Conservation (phyloP, 2,113 vertebrate genomes). For the Microcebus griseorufus region DNA sequence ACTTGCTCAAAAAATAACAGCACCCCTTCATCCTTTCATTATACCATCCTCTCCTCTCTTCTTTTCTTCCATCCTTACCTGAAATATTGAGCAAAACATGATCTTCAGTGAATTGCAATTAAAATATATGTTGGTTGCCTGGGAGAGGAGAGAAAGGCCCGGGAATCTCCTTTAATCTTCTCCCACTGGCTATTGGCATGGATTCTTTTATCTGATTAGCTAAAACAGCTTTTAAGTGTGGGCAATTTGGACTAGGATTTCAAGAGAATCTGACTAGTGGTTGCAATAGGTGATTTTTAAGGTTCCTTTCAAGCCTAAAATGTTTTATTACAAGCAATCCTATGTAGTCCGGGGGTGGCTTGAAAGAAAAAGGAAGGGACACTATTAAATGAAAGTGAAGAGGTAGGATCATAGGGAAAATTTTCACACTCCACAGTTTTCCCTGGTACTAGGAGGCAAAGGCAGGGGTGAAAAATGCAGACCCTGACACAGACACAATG, state of each 20-base stretch:
- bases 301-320: not conserved
- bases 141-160: not conserved
- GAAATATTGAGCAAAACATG: constrained; percentile 27
- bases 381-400: not conserved
- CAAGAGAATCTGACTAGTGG: not conserved
- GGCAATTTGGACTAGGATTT: not conserved
- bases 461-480: not conserved
- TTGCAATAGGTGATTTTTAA: not conserved
- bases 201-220: not conserved
- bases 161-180: not conserved
- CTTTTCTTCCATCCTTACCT: not conserved
- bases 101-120: not conserved
- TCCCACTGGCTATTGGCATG: not conserved
- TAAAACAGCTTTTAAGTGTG: not conserved
- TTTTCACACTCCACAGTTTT: not conserved
- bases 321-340: not conserved
- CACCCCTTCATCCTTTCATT: not conserved
- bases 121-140: not conserved
- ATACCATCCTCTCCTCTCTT: not conserved
- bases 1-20: not conserved
- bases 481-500: not conserved
- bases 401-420: not conserved
- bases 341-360: not conserved
- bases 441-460: not conserved
- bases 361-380: not conserved